Conservation (phyloP, 1,140 invertebrate species). For the Rhynchophorus ferrugineus region DNA sequence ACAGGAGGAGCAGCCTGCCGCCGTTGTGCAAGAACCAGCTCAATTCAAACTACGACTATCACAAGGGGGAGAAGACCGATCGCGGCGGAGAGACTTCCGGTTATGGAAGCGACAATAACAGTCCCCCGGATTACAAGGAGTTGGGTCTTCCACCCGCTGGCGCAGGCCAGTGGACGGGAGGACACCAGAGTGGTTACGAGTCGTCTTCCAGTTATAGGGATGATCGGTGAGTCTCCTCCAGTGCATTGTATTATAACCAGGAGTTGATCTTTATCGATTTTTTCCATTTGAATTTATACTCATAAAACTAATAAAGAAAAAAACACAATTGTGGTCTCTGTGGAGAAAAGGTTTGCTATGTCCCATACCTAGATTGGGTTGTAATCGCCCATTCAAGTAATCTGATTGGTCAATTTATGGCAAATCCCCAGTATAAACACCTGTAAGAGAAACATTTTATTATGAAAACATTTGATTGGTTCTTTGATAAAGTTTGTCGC, state of each 20-base stretch:
- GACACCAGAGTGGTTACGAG: slow-evolving; percentile 30
- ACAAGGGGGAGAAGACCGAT: slow-evolving; percentile 39
- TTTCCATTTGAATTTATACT: too few relatives aligned
- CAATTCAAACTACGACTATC: slow-evolving; percentile 25
- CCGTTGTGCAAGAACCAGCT: slow-evolving; percentile 36
- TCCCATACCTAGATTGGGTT: too few relatives aligned
- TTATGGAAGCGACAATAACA: slow-evolving; percentile 61
- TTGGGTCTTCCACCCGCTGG: slow-evolving; percentile 15
- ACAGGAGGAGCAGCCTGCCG: slow-evolving; percentile 31
- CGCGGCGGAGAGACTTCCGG: slow-evolving; percentile 60
- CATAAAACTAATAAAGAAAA: too few relatives aligned
- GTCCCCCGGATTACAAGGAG: slow-evolving; percentile 26
- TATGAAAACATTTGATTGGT: too few relatives aligned
- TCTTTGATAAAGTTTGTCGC: too few relatives aligned
- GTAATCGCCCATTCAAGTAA: too few relatives aligned
- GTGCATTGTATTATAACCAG: not conserved
- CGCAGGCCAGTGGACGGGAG: slow-evolving; percentile 4
- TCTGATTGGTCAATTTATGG: too few relatives aligned
- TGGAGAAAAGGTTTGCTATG: too few relatives aligned
- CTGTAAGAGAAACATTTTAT: too few relatives aligned
- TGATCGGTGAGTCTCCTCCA: slow-evolving; percentile 32
- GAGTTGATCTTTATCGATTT: too few relatives aligned
- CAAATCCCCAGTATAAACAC: too few relatives aligned
- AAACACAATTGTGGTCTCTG: too few relatives aligned
- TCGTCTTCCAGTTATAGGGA: slow-evolving; percentile 45